Evolutionary conservation across 2,888 invertebrate species (phyloP), one percentile per base, ranked within the genome.

Genomic region (Andrena trimmerana): DNA sequence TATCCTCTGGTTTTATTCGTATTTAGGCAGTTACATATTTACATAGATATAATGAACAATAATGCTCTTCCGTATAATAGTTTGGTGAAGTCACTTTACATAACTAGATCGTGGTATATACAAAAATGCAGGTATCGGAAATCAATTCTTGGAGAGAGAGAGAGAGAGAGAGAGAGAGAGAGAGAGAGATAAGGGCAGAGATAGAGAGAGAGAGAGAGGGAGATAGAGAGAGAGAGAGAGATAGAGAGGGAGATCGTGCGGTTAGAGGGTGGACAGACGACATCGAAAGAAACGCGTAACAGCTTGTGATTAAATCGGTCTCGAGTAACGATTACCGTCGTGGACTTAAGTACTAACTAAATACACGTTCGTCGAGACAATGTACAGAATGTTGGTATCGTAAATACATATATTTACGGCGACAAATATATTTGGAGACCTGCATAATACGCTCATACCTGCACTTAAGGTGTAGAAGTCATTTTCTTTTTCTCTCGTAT

Each of bases 1-100:
- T 88, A 88, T 87, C 86, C 87, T 88, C 88, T 88, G 87, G 87
- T 90, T 90, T 89, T 90, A 89, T 91, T 88, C 85, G 89, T 90
- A 88, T 88, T 91, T 92, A 93, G 93, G 93, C 93, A 93, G 92
- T 93, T 93, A 93, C 91, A 93, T 94, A 93, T 93, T 88, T 94
- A 93, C 93, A 94, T 92, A 92, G 91, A 93, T 91, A 90, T 91
- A 91, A 90, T 92, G 90, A 93, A 92, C 90, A 92, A 82, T 92
- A 89, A 91, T 90, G 89, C 88, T 89, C 85, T 86, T 81, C 57
- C 68, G 68, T 80, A 89, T 69, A 82, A 81, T 89, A 85, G 80
- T 82, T 42, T 57, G 57, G 81, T 84, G 75, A 75, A 84, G 68
- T 76, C 71, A 82, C 68, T 89, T 90, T 90, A 84, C 83, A 86